These are phyloP conservation scores for Dryocosmus kuriphilus DNA, from an alignment of 2,888 invertebrate genomes.

Conservation along the genomic window DNA sequence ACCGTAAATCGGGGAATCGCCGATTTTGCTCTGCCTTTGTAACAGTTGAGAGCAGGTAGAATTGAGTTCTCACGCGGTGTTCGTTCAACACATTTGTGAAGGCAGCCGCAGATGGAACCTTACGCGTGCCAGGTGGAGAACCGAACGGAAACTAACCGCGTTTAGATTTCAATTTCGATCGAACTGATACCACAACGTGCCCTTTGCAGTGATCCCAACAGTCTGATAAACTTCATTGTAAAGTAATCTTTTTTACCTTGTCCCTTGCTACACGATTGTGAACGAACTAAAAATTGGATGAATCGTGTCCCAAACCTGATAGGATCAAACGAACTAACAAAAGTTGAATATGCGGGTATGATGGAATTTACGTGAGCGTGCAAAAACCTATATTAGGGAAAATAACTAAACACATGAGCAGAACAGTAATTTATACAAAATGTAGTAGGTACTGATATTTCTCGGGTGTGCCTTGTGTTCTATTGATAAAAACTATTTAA, in stretches of 20 bases:
- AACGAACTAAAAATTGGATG: not conserved
- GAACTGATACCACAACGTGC: slow-evolving; percentile 34
- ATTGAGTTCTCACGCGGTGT: slow-evolving; percentile 59
- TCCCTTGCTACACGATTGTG: not conserved
- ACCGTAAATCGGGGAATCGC: slow-evolving; percentile 50
- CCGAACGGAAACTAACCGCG: slow-evolving; percentile 37
- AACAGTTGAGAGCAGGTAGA: slow-evolving; percentile 59
- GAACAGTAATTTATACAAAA: no score
- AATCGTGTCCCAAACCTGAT: not conserved
- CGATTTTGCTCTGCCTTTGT: slow-evolving; percentile 56
- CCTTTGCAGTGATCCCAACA: not conserved
- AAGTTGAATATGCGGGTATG: not conserved
- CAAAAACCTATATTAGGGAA: not conserved
- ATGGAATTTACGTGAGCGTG: not conserved
- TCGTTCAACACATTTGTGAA: slow-evolving; percentile 45
- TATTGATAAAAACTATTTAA: no score
- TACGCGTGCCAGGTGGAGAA: slow-evolving; percentile 46
- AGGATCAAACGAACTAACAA: not conserved
- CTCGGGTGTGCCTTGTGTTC: no score
- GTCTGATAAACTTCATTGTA: not conserved
- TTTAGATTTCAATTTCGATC: slow-evolving; percentile 49
- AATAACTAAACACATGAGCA: not conserved
- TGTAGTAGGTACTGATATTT: no score
- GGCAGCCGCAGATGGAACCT: slow-evolving; percentile 48
- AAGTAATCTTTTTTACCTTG: slow-evolving; percentile 3